Percentiles rank a stretch among this genome's conserved stretches.
Evolutionary conservation across 2,113 vertebrate species (phyloP).

Genomic region (Mungos mungo): DNA sequence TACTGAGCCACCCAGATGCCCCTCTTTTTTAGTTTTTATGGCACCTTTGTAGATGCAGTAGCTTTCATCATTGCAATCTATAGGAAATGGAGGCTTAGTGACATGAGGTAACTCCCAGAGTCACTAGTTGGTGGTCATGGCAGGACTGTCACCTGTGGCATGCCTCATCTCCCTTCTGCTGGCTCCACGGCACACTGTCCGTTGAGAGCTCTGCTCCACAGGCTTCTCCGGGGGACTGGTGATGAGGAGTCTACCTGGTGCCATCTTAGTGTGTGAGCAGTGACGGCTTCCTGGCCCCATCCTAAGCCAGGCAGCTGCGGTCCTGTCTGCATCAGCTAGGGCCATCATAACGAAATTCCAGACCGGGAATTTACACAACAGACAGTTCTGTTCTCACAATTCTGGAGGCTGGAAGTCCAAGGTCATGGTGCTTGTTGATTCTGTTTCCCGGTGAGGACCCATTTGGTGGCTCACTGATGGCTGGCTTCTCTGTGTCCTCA

Average conservation of each 20-base stretch:
- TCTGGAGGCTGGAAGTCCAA: not conserved
- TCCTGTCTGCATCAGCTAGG: rapidly evolving
- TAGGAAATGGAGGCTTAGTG: not conserved
- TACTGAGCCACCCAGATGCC: too few relatives aligned
- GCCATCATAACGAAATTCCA: too few relatives aligned
- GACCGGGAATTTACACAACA: not conserved
- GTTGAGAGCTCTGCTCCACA: not conserved
- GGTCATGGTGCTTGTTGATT: not conserved
- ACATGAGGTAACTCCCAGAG: not conserved
- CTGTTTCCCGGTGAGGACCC: not conserved
- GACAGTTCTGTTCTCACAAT: not conserved
- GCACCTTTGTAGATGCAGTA: not conserved
- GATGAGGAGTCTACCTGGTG: rapidly evolving
- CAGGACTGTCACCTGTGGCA: not conserved
- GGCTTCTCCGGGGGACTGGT: not conserved
- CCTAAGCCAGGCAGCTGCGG: not conserved
- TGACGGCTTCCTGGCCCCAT: not conserved
- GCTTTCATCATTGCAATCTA: not conserved
- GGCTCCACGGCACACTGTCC: not conserved
- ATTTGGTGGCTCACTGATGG: not conserved
- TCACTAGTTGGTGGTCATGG: not conserved
- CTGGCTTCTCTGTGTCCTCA: not conserved
- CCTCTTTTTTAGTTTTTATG: not conserved
- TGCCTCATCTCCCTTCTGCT: not conserved
- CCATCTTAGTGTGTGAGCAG: not conserved